A percentile compares a stretch with the other conserved stretches of the same genome.
These are phyloP conservation scores for Hypselothyrea guttata DNA, from an alignment of 2,888 invertebrate species.

Conservation along the genomic window DNA sequence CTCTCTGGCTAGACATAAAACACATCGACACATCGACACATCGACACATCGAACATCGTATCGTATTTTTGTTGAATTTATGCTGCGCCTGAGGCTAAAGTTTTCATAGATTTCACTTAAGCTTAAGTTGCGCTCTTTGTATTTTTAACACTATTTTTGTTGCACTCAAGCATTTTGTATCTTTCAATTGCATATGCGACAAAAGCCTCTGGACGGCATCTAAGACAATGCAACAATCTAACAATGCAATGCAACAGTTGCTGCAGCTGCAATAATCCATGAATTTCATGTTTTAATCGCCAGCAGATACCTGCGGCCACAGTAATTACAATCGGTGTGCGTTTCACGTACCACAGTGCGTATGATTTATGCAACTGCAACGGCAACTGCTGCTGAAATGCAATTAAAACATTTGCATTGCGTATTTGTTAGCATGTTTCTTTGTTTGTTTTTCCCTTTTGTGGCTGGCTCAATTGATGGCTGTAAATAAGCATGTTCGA, in stretches of 20 bases:
- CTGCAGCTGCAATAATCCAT: conserved; percentile 15
- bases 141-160: not conserved
- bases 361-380: conserved; percentile 61
- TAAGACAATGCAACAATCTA: conserved; percentile 59
- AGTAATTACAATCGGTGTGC: not conserved
- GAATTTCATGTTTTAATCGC: conserved; percentile 21
- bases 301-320: not conserved
- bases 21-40: no score
- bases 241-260: conserved; percentile 15
- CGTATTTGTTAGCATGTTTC: conserved; percentile 47
- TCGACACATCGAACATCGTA: conserved; percentile 26
- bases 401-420: conserved; percentile 71
- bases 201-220: conserved; percentile 82
- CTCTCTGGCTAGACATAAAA: no score
- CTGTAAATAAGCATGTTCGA: conserved; percentile 47
- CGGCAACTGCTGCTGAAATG: conserved; percentile 46
- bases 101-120: conserved; percentile 10
- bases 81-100: conserved; percentile 7
- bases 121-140: conserved; percentile 18
- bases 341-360: conserved; percentile 43
- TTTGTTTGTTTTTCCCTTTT: conserved; percentile 20
- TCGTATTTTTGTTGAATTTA: conserved; percentile 9
- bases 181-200: conserved; percentile 55
- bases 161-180: conserved; percentile 41
- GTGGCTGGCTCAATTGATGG: conserved; percentile 55